These are phyloP conservation scores for Cromileptes altivelis DNA, from an alignment of 2,113 vertebrate genomes.

Conservation along the genomic window DNA sequence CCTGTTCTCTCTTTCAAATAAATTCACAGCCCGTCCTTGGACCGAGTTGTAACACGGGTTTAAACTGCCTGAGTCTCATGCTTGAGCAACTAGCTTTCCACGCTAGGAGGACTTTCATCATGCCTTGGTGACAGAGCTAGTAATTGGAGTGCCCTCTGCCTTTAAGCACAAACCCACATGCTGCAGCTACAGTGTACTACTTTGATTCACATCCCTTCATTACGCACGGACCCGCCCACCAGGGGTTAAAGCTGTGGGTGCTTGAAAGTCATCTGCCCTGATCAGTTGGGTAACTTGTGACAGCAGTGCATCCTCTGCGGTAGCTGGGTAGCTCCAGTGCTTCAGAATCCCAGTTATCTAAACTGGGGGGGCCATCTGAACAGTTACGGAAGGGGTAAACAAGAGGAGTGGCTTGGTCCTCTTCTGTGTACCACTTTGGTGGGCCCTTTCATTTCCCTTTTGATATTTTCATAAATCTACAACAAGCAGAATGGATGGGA, in stretches of 20 bases:
- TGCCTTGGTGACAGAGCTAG: conserved; percentile 38
- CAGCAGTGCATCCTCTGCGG: conserved; percentile 42
- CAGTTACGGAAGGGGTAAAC: conserved; percentile 42
- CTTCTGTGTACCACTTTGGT: conserved; percentile 54
- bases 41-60: conserved; percentile 3
- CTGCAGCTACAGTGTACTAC: conserved; percentile 31
- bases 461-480: conserved; percentile 71
- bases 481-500: conserved; percentile 31
- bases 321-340: conserved; percentile 26
- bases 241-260: conserved; percentile 52
- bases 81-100: conserved; percentile 27
- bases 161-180: conserved; percentile 61
- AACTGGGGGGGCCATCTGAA: conserved; percentile 35
- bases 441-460: conserved; percentile 43
- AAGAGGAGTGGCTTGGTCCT: neutral
- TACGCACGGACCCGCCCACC: conserved; percentile 38
- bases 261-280: conserved; percentile 61
- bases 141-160: conserved; percentile 60
- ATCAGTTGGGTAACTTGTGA: conserved; percentile 59
- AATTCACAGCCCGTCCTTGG: conserved; percentile 17
- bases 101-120: conserved; percentile 56
- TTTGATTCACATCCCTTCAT: conserved; percentile 68
- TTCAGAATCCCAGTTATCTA: conserved; percentile 59
- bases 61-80: neutral
- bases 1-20: conserved; percentile 9